Base-by-base conservation (phyloP, 2,888 invertebrate species). In the Drosophila tripunctata region DNA sequence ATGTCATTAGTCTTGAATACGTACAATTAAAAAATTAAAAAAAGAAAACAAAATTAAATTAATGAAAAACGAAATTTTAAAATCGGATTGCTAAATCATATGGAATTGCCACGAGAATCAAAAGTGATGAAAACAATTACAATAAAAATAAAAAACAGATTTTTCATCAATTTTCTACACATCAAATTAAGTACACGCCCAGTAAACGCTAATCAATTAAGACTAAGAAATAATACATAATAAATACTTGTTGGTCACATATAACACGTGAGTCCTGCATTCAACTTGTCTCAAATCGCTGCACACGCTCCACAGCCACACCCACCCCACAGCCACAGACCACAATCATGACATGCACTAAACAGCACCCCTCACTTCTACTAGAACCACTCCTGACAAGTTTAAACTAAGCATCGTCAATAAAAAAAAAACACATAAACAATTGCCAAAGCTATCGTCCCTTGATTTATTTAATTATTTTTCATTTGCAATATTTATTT, bases 241-340 rank as follows among this genome's bases (percentile, higher is more conserved):
- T 75, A 51, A 67, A 74, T 62, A 69, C 64, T 61, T 82, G 73
- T 75, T 85, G 88, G 83, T 87, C 83, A 78, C 83, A 82, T 75
- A 38, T 51, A 81, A 82, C 81, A 82, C 81, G 81, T 82, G 81
- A 82, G 81, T 82, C 62, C 87, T 82, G 81, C 81, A 82, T 78
- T 78, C 63, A 73, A 84, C 78, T 87, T 84, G 56, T 85, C 79
- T 87, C 87, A 67, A 78, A 77, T 81, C 82, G 82, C 67, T 87
- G 67, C 63, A 87, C 81, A 83, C 73, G 64, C 54, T n/a, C 52
- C 64, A 74, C 64, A 56, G 40, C 36, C 54, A 67, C 51, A 47
- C 31, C 74, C 58, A 67, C 67, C 35, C 36, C 54, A 67, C 51
- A 47, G 27, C 74, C 58, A 67, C 67, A 38, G 54, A 33, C 24